phyloP scores from a whole-genome alignment of 2,113 vertebrate genomes.

The Progne subis region DNA sequence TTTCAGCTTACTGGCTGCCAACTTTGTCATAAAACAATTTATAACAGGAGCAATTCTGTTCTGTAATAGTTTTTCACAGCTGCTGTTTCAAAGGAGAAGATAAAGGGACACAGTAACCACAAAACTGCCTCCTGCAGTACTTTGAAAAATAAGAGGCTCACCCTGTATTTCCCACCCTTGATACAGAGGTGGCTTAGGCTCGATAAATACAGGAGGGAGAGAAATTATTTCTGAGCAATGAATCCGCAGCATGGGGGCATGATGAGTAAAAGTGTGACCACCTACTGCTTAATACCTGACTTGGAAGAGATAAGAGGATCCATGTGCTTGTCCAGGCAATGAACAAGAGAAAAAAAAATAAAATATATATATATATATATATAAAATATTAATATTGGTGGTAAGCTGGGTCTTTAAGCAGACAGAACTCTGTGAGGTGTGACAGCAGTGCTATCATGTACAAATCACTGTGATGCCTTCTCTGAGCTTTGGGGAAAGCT shows the following conservation, averaged over 20 bases:
- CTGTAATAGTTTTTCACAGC: conserved; percentile 27
- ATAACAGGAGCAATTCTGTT: conserved; percentile 26
- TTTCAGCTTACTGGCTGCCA: not conserved
- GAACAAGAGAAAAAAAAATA: not conserved
- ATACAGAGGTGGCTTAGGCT: conserved; percentile 13
- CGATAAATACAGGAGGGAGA: conserved; percentile 15
- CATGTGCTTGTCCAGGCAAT: not conserved
- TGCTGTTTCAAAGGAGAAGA: not conserved
- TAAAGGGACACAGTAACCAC: conserved; percentile 47
- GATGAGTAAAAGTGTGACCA: conserved; percentile 6
- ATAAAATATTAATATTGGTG: not conserved
- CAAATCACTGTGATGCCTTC: not conserved
- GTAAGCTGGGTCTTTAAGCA: not conserved
- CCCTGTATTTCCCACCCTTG: not conserved
- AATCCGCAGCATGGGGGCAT: conserved; percentile 30
- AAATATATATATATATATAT: no score
- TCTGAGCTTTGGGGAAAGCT: not conserved
- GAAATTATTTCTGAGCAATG: conserved; percentile 32
- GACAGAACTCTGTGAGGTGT: not conserved
- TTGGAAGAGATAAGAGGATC: not conserved
- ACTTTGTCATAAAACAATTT: conserved; percentile 31
- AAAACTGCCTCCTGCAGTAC: conserved; percentile 1
- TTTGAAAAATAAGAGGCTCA: conserved; percentile 43
- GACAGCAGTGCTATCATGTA: not conserved
- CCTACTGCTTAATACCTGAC: conserved; percentile 15